Base-by-base conservation (phyloP, 1,140 invertebrate species). In the Homalodisca vitripennis region DNA sequence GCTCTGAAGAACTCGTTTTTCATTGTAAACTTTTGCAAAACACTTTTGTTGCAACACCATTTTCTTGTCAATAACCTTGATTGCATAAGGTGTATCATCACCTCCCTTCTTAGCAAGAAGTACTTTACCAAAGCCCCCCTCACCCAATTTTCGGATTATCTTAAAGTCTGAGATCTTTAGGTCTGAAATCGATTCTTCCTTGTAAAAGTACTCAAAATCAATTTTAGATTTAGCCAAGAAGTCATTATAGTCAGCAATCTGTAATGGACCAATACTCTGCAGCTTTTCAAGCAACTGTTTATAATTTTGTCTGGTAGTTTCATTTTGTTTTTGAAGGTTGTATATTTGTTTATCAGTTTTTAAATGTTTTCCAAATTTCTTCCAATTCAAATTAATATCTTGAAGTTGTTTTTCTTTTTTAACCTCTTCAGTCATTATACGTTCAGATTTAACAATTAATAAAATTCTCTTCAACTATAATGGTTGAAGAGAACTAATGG, bases 31-130 rank as follows among this genome's bases (percentile, higher is more conserved):
- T 17, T 34, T n/a, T 60, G 6, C n/a, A 13, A 20, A 12, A 6
- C 27, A 3, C 2, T 32, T 46, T 34, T 27, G 2, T 26, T 34
- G n/a, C 2, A 29, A 13, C 2, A 64, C 34, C 12, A 3, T 92
- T 69, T 87, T 85, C 80, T 97, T 97, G 73, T 93, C 89, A 75
- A 98, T 80, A 72, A 95, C 88, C 83, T 98, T 98, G 88, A 97
- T 94, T 0, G 94, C 94, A 78, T 89, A 94, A 74, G 84, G 92
- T 74, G 83, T 78, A 70, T 80, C 79, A 79, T 88, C 78, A 1
- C 71, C n/a, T 69, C 81, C 80, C 76, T 92, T 22, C 24, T 64
- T 14, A 10, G n/a, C 62, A n/a, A 64, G 62, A 31, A 34, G 12
- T 3, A 67, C 65, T 67, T 53, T 67, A 17, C 65, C 65, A 30